A percentile compares a stretch with the other conserved stretches of the same genome.
Evolutionary conservation across 2,113 vertebrate genomes (phyloP).

Genomic region (Macrotis lagotis): DNA sequence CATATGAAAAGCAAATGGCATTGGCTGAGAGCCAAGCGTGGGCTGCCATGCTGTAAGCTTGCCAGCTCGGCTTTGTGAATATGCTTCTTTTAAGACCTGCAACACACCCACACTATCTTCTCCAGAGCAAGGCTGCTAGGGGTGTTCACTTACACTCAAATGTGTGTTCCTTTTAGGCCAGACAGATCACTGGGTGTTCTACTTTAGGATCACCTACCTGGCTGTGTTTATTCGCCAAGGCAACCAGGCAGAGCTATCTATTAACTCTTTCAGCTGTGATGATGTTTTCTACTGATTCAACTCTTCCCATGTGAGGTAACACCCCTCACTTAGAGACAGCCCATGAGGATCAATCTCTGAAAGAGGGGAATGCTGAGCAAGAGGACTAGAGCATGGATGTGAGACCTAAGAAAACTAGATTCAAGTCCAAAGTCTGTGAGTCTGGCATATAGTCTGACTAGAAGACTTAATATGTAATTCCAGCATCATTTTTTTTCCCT

Average conservation of each 20-base stretch:
- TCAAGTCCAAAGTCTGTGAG: slow-evolving; percentile 33
- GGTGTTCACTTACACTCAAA: neutral
- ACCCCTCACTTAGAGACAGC: neutral
- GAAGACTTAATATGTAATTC: neutral
- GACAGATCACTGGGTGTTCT: neutral
- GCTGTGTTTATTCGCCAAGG: neutral
- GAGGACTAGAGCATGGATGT: neutral
- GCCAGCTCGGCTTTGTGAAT: neutral
- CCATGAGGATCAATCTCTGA: neutral
- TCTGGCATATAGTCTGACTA: slow-evolving; percentile 23
- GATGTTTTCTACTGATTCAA: neutral
- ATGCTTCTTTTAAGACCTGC: neutral
- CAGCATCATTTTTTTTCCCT: neutral
- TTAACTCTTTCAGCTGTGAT: neutral
- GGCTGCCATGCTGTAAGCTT: neutral
- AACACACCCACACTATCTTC: neutral
- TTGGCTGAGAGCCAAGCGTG: neutral
- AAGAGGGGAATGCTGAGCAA: neutral
- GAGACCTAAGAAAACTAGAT: slow-evolving; percentile 51
- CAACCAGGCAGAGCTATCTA: neutral
- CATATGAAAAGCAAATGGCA: neutral
- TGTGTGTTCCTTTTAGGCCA: neutral
- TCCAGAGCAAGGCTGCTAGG: neutral
- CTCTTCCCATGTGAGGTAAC: neutral
- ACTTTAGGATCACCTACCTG: neutral